Evolutionary conservation across 2,888 invertebrate genomes (phyloP).

Genomic region (Tuta absoluta): DNA sequence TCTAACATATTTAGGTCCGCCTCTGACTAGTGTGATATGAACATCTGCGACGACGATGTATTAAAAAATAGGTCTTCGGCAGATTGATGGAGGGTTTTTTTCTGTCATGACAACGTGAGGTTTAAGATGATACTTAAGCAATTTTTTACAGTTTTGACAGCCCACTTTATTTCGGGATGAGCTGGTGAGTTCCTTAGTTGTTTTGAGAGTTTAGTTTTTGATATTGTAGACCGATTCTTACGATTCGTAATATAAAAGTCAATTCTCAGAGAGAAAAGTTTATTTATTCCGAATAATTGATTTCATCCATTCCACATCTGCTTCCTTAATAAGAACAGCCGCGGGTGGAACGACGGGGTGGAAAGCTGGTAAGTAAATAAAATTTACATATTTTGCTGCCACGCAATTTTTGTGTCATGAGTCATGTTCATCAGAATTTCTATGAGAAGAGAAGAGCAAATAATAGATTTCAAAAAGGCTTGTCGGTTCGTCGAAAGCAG

Average conservation of each 20-base stretch:
- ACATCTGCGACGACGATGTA: conserved; percentile 56
- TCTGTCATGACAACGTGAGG: conserved; percentile 62
- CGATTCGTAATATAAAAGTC: too few species aligned
- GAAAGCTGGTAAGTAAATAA: too few species aligned
- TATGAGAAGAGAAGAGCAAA: not conserved
- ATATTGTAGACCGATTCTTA: too few species aligned
- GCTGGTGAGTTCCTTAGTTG: too few species aligned
- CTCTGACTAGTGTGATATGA: conserved; percentile 48
- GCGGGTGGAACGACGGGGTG: too few species aligned
- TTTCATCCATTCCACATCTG: too few species aligned
- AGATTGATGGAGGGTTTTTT: conserved; percentile 68
- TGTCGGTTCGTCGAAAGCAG: not conserved
- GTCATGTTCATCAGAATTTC: not conserved
- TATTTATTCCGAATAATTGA: too few species aligned
- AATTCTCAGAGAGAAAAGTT: too few species aligned
- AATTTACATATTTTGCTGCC: too few species aligned
- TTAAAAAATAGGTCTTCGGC: conserved; percentile 43
- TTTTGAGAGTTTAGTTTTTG: too few species aligned
- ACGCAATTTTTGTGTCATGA: not conserved
- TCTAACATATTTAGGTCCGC: conserved; percentile 17
- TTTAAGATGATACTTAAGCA: conserved; percentile 54
- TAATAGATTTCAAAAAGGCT: not conserved
- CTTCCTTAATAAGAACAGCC: too few species aligned
- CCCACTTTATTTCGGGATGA: conserved; percentile 33
- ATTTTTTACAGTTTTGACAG: conserved; percentile 59